Evolutionary conservation across 2,888 invertebrate genomes (phyloP), one percentile per base, ranked within the genome.

Genomic region (Hoplodrina blanda): DNA sequence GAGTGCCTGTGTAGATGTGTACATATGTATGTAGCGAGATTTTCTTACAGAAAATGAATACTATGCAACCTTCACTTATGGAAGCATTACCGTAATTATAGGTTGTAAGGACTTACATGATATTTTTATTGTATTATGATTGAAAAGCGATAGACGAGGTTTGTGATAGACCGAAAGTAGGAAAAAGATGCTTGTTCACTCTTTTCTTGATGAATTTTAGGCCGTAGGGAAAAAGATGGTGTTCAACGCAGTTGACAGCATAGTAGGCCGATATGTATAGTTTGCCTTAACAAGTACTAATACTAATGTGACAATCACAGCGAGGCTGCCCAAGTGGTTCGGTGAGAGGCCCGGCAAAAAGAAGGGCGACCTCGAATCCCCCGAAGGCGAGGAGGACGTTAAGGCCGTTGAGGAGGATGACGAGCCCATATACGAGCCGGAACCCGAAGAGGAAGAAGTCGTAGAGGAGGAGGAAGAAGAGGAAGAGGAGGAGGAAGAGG

Each of bases 281-380:
- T 17, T 13, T 46, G 4, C 13, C 41, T 41, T 17, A 11, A 46
- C 15, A 44, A 44, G 44, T 65, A 52, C 20, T 76, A 60, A 76
- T 55, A 60, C 30, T 5, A 33, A 13, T 20, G 7, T 25, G 46
- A 30, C 41, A 73, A 71, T 20, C 55, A 90, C 93, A 98, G 99
- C 98, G 97, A 98, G 98, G 97, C 96, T 99, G 96, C 98, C 98
- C 89, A 99, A 98, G 96, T 99, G 99, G 99, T 98, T 98, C 97
- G 98, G 99, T 89, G 99, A 99, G 96, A 97, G 98, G 96, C 98
- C 98, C 85, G 98, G 98, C 97, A 98, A 98, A 96, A 99, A 98
- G 97, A 94, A 97, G 94, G 98, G 98, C 83, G 98, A 98, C 83
- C 97, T 97, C 83, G 98, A 98, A 85, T 98, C 98, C 89, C 99